Percentiles rank a stretch among this genome's conserved stretches.
Evolutionary conservation across 2,888 invertebrate genomes (phyloP).

Genomic region (Macrophya annulata): DNA sequence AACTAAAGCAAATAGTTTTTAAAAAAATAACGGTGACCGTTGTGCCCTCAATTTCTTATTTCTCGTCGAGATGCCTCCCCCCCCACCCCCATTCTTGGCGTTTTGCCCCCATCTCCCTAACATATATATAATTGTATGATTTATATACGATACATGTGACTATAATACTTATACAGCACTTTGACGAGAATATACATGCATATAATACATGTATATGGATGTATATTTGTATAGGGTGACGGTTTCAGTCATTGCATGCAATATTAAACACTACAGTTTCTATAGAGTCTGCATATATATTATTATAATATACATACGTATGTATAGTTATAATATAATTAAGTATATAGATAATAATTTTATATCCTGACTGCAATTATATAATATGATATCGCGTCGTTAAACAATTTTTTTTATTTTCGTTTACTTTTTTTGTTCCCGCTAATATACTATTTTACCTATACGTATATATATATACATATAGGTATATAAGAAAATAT

Average conservation of each 20-base stretch:
- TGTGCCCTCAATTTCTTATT: too few species aligned
- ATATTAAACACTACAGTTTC: conserved; percentile 7
- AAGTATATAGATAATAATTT: too few species aligned
- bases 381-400: background rate
- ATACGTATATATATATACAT: background rate
- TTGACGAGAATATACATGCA: background rate
- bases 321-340: too few species aligned
- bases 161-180: too few species aligned
- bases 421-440: background rate
- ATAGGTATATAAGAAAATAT: background rate
- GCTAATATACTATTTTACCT: background rate
- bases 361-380: conserved; percentile 4
- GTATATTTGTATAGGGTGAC: background rate
- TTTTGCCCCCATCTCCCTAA: too few species aligned
- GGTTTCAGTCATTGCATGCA: background rate
- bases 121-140: background rate
- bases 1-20: too few species aligned
- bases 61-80: too few species aligned
- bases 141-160: too few species aligned
- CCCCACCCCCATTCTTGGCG: too few species aligned
- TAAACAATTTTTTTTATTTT: background rate
- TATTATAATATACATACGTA: background rate
- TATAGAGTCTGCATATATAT: background rate
- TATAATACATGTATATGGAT: background rate
- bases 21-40: too few species aligned